Conservation (phyloP, 2,888 invertebrate genomes). For the Ichneumon xanthorius region DNA sequence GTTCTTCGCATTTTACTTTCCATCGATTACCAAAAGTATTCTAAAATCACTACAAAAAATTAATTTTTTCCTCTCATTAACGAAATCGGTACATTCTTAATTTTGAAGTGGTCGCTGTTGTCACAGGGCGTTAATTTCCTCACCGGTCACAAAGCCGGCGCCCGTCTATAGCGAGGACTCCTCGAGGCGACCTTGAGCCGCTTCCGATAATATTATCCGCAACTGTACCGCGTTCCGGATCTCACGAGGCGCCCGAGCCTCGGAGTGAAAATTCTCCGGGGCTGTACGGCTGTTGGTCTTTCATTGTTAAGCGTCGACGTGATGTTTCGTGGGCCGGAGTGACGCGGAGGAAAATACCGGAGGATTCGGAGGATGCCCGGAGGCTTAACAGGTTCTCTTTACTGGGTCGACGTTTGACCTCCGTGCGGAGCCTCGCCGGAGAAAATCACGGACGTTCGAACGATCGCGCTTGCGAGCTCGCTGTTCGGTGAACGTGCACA, state of each 20-base stretch:
- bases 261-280: neutral
- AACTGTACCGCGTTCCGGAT: conserved; percentile 1
- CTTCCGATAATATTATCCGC: conserved; percentile 15
- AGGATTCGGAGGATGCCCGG: conserved; percentile 39
- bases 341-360: conserved; percentile 10
- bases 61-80: too few relatives aligned
- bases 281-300: neutral
- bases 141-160: too few relatives aligned
- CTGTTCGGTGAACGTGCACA: conserved; percentile 51
- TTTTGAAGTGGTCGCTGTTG: too few relatives aligned
- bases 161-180: neutral
- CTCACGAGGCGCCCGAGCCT: neutral
- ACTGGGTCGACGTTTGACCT: conserved; percentile 66
- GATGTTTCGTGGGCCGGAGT: conserved; percentile 14
- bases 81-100: too few relatives aligned
- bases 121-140: too few relatives aligned
- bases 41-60: too few relatives aligned
- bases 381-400: conserved; percentile 45
- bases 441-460: conserved; percentile 60
- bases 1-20: too few relatives aligned
- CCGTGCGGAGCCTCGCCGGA: conserved; percentile 19
- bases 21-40: too few relatives aligned
- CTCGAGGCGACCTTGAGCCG: neutral
- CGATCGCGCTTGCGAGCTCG: conserved; percentile 10
- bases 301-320: neutral